Percentiles rank a stretch among this genome's conserved stretches.
These are phyloP conservation scores for Lophotis ruficrista DNA, from an alignment of 2,113 vertebrate species.

Conservation along the genomic window DNA sequence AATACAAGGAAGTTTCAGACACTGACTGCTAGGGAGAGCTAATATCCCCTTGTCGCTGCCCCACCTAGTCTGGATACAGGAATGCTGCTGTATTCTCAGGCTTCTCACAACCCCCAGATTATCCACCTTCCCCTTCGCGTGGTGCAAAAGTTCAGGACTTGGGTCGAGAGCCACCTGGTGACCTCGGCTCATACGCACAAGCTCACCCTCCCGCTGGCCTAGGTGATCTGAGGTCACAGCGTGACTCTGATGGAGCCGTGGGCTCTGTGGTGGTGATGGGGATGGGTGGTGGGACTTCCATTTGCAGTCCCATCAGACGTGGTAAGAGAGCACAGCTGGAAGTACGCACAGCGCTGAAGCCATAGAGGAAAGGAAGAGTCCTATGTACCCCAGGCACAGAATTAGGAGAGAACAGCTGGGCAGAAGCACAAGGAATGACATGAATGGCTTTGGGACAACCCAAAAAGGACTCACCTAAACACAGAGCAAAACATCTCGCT, in stretches of 20 bases:
- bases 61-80: slow-evolving; percentile 56
- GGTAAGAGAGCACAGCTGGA: neutral
- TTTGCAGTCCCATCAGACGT: neutral
- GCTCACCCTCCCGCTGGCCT: neutral
- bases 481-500: neutral
- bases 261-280: neutral
- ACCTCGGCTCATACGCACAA: neutral
- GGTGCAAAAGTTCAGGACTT: slow-evolving; percentile 52
- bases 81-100: slow-evolving; percentile 40
- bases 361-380: neutral
- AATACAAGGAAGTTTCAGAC: slow-evolving; percentile 88
- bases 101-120: neutral
- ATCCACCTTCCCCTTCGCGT: neutral
- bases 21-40: slow-evolving; percentile 65
- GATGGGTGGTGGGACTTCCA: neutral
- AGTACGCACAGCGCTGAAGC: neutral
- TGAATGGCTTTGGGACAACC: neutral
- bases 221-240: neutral
- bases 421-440: neutral
- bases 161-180: neutral
- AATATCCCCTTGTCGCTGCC: slow-evolving; percentile 62
- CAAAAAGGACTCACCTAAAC: neutral
- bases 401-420: neutral
- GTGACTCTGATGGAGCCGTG: rapidly evolving
- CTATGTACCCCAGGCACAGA: neutral